These are phyloP conservation scores for Steatornis caripensis DNA, from an alignment of 2,113 vertebrate genomes.

Conservation along the genomic window DNA sequence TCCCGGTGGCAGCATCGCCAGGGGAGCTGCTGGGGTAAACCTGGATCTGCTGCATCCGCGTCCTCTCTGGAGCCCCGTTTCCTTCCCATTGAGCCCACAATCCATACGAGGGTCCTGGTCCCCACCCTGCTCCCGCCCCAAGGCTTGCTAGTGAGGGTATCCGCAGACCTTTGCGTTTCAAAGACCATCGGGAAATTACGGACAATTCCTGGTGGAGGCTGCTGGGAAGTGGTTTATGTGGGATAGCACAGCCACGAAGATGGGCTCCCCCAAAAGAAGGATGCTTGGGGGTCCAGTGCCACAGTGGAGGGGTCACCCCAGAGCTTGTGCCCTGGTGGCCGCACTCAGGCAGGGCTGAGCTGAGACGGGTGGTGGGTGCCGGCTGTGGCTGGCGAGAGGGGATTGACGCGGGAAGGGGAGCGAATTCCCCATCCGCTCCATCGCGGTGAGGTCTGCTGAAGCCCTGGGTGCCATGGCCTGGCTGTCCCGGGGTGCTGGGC, in stretches of 20 bases:
- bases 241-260: neutral
- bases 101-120: neutral
- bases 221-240: neutral
- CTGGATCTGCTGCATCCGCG: accelerated
- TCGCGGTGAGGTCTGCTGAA: neutral
- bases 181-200: neutral
- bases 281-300: neutral
- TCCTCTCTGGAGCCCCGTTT: neutral
- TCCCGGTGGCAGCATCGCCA: neutral
- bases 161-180: neutral
- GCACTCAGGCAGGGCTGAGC: neutral
- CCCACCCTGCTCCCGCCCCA: neutral
- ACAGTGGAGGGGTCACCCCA: too few relatives aligned
- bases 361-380: neutral
- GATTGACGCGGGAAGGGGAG: neutral
- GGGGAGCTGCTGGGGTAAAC: neutral
- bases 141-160: too few relatives aligned
- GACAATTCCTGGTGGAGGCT: neutral
- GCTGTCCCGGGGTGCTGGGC: too few relatives aligned
- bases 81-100: neutral
- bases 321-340: neutral
- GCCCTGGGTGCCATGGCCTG: neutral
- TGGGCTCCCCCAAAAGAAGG: neutral
- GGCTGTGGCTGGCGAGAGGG: neutral
- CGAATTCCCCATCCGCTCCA: neutral